Percentiles rank a stretch among this genome's conserved stretches.
Conservation (phyloP, 1,140 invertebrate genomes). For the Drosophila malerkotliana region DNA sequence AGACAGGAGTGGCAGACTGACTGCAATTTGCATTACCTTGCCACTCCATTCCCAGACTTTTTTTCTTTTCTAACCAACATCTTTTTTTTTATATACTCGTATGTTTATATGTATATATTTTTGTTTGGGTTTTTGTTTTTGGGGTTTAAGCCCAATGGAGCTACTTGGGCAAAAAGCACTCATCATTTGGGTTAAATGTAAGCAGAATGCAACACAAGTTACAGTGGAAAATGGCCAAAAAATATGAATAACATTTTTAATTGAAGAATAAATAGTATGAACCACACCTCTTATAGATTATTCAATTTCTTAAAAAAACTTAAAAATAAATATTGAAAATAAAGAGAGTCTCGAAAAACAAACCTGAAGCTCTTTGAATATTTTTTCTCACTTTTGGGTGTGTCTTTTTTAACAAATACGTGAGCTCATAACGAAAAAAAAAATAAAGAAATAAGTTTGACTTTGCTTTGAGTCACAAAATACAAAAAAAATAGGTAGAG, state of each 20-base stretch:
- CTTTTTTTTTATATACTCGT: slow-evolving; percentile 19
- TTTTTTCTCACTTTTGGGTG: slow-evolving; percentile 1
- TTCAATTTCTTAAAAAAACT: neutral
- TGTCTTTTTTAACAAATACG: neutral
- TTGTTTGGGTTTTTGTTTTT: slow-evolving; percentile 28
- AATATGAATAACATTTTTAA: neutral
- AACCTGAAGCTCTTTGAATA: neutral
- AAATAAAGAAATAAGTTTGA: neutral
- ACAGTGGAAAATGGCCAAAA: neutral
- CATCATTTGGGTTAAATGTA: slow-evolving; percentile 56
- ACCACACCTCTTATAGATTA: neutral
- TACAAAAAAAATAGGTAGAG: too few relatives aligned
- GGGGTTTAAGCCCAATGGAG: slow-evolving; percentile 39
- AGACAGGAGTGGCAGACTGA: slow-evolving; percentile 34
- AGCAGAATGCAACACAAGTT: neutral
- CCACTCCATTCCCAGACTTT: slow-evolving; percentile 4
- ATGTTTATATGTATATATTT: slow-evolving; percentile 2
- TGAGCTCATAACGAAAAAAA: neutral
- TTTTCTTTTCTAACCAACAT: slow-evolving; percentile 19
- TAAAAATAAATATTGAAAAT: neutral
- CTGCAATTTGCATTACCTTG: slow-evolving; percentile 47
- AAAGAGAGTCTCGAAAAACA: slow-evolving; percentile 6
- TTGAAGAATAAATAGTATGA: too few relatives aligned
- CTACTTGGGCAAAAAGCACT: slow-evolving; percentile 41
- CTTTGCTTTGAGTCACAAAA: slow-evolving; percentile 3